A percentile compares a stretch with the other conserved stretches of the same genome.
These are phyloP conservation scores for Lomographa bimaculata DNA, from an alignment of 2,888 invertebrate species.

Conservation along the genomic window DNA sequence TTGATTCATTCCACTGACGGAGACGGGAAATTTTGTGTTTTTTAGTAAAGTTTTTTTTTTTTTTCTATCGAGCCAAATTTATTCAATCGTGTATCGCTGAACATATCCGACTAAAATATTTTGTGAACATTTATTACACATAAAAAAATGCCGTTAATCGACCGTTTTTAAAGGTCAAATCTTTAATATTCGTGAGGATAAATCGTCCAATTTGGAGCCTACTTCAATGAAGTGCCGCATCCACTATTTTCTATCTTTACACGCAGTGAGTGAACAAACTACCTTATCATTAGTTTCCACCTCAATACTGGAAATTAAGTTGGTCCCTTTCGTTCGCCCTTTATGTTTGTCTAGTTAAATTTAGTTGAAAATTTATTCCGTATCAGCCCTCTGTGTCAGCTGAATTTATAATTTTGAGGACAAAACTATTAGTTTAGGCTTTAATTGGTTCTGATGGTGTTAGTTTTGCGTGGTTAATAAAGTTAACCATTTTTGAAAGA, in stretches of 20 bases:
- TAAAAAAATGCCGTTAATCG: no score
- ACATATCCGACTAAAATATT: no score
- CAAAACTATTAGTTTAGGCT: conserved; percentile 63
- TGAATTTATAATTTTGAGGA: conserved; percentile 76
- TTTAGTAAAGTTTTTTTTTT: no score
- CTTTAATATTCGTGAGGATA: no score
- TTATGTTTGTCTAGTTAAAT: conserved; percentile 81
- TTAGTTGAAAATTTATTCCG: conserved; percentile 83
- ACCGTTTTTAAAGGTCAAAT: no score
- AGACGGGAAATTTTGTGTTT: no score
- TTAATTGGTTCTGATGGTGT: conserved; percentile 66
- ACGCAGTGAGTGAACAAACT: conserved; percentile 49
- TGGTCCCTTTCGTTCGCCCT: conserved; percentile 71
- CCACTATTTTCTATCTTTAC: conserved; percentile 28
- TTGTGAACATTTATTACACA: no score
- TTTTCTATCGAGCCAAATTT: no score
- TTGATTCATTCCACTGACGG: no score
- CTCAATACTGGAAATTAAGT: conserved; percentile 74
- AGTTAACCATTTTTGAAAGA: conserved; percentile 32
- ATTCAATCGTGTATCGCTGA: no score
- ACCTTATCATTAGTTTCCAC: conserved; percentile 80
- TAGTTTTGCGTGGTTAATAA: conserved; percentile 40
- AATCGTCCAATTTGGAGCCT: no score
- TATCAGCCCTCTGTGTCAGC: conserved; percentile 75
- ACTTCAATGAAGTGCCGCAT: no score